Conservation (phyloP, 2,888 invertebrate species). For the Lasioglossum pauxillum region DNA sequence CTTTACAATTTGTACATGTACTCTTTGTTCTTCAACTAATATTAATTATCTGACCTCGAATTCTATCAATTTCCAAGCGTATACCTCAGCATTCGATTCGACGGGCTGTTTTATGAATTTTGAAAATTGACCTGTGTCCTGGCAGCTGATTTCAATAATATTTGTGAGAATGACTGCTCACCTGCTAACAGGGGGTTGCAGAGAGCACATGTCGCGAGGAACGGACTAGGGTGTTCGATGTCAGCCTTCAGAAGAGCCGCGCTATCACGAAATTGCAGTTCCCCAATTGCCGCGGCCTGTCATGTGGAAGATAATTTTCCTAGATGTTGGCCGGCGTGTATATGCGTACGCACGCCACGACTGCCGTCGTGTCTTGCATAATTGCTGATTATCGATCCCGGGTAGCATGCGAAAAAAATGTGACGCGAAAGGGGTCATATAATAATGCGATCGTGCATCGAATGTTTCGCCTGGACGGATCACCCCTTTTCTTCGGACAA, state of each 20-base stretch:
- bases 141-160: slow-evolving; percentile 4
- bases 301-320: slow-evolving; percentile 43
- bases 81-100: neutral
- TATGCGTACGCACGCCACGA: slow-evolving; percentile 24
- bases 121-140: neutral
- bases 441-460: slow-evolving; percentile 4
- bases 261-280: slow-evolving; percentile 49
- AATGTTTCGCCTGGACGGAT: neutral
- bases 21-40: too few relatives aligned
- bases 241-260: neutral
- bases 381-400: slow-evolving; percentile 38
- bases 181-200: neutral
- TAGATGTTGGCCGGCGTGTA: slow-evolving; percentile 17
- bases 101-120: neutral
- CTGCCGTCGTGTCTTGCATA: slow-evolving; percentile 20
- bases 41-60: neutral
- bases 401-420: slow-evolving; percentile 28
- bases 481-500: neutral
- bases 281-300: slow-evolving; percentile 22
- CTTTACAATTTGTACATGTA: too few relatives aligned
- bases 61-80: neutral
- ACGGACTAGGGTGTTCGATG: neutral
- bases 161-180: neutral
- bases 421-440: slow-evolving; percentile 10
- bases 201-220: slow-evolving; percentile 2